phyloP scores from a whole-genome alignment of 1,140 invertebrate species.

The Eueides isabella region DNA sequence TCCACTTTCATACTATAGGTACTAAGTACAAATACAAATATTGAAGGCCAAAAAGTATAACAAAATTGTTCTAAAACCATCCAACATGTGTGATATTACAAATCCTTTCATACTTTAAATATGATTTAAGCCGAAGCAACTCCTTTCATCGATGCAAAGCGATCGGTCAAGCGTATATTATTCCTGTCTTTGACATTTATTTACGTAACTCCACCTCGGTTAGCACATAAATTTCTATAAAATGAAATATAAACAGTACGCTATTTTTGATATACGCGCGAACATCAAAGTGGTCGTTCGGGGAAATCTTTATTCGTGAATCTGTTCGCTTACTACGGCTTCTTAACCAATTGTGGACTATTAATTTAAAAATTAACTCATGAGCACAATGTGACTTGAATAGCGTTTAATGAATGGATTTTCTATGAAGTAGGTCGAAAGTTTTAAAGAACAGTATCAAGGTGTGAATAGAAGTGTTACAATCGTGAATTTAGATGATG shows the following conservation, averaged over 20 bases:
- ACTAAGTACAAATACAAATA: neutral
- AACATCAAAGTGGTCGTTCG: conserved; percentile 26
- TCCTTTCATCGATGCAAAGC: conserved; percentile 20
- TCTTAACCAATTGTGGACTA: conserved; percentile 14
- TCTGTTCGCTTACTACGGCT: conserved; percentile 13
- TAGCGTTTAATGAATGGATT: conserved; percentile 26
- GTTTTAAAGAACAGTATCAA: neutral
- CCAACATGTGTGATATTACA: conserved; percentile 3
- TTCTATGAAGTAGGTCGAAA: conserved; percentile 25
- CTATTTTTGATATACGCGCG: conserved; percentile 20
- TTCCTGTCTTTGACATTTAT: conserved; percentile 22
- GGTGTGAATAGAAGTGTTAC: conserved; percentile 7
- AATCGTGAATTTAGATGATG: neutral
- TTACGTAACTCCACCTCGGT: conserved; percentile 19
- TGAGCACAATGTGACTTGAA: conserved; percentile 23
- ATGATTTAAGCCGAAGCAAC: conserved; percentile 16
- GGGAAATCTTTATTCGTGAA: conserved; percentile 4
- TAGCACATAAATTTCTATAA: conserved; percentile 18
- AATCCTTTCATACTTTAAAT: conserved; percentile 18
- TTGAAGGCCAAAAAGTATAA: neutral
- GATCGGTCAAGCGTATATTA: conserved; percentile 22
- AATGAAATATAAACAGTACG: conserved; percentile 28
- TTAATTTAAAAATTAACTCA: conserved; percentile 28
- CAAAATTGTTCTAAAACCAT: conserved; percentile 1
- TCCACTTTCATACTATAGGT: neutral